Evolutionary conservation across 2,888 invertebrate genomes (phyloP).

Genomic region (Drosophila eohydei): DNA sequence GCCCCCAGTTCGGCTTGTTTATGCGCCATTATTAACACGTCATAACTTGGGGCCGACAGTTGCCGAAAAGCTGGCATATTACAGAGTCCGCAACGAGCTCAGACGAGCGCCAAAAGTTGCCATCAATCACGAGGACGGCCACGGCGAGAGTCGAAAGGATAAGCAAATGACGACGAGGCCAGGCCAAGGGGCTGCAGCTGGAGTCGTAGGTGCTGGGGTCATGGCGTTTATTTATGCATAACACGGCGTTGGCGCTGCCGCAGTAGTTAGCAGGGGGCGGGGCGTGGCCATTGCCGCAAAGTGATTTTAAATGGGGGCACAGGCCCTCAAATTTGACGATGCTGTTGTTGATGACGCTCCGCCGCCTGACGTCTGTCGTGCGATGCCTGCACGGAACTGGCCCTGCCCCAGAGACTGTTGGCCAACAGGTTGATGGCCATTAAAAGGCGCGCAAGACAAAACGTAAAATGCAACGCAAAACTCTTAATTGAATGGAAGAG

Average conservation of each 20-base stretch:
- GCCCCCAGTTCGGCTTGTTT: conserved; percentile 76
- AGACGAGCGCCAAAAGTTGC: conserved; percentile 59
- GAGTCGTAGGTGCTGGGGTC: conserved; percentile 24
- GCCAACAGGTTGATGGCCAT: conserved; percentile 44
- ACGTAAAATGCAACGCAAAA: conserved; percentile 22
- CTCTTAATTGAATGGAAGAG: conserved; percentile 29
- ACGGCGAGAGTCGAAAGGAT: conserved; percentile 58
- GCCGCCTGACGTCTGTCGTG: conserved; percentile 13
- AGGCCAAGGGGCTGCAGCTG: not conserved
- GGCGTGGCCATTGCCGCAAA: conserved; percentile 64
- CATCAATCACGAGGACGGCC: conserved; percentile 72
- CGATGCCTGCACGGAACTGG: conserved; percentile 16
- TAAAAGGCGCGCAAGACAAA: conserved; percentile 27
- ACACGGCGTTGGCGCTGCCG: conserved; percentile 57
- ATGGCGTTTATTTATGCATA: conserved; percentile 82
- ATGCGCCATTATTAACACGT: conserved; percentile 83
- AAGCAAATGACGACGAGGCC: conserved; percentile 65
- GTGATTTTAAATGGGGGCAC: conserved; percentile 81
- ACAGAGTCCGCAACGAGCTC: conserved; percentile 15
- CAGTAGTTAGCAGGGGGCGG: conserved; percentile 18
- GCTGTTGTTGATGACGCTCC: conserved; percentile 47
- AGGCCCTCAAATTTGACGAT: conserved; percentile 69
- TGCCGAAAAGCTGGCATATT: conserved; percentile 51
- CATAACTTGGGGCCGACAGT: conserved; percentile 75
- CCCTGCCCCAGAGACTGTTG: conserved; percentile 8